A percentile compares a stretch with the other conserved stretches of the same genome.
These are phyloP conservation scores for Tetragnatha versicolor DNA, from an alignment of 1,140 invertebrate genomes.

Conservation along the genomic window DNA sequence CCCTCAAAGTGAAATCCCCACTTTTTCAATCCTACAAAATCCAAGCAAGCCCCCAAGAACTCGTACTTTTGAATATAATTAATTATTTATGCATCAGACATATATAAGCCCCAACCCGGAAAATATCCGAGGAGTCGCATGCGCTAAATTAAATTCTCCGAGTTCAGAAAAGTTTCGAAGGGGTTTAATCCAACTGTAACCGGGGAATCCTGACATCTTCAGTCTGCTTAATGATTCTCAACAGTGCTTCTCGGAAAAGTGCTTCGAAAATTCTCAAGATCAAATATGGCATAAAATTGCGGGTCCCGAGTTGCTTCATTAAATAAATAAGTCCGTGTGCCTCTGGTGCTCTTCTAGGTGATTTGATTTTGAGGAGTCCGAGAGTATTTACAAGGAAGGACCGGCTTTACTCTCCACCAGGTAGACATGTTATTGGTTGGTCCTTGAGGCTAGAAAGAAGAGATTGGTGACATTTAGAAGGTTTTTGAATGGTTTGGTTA, in stretches of 20 bases:
- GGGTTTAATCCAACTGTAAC: constrained; percentile 10
- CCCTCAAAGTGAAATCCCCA: too few species aligned
- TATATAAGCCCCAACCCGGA: too few species aligned
- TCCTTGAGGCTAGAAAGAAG: too few species aligned
- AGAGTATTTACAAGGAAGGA: not conserved
- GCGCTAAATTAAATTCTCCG: constrained; percentile 8
- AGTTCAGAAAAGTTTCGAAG: constrained; percentile 15
- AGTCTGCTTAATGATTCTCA: constrained; percentile 25
- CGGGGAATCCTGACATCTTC: not conserved
- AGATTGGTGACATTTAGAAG: too few species aligned
- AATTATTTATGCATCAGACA: constrained; percentile 11
- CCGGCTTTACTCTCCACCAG: too few species aligned
- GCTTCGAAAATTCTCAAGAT: constrained; percentile 23
- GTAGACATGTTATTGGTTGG: too few species aligned
- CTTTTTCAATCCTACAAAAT: too few species aligned
- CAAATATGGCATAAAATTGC: constrained; percentile 37
- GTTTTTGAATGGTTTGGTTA: too few species aligned
- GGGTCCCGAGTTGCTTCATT: constrained; percentile 7
- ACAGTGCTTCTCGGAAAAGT: not conserved
- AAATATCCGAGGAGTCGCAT: not conserved
- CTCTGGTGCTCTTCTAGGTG: not conserved
- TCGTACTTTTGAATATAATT: not conserved
- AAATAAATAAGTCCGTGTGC: constrained; percentile 21
- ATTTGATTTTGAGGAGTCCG: constrained; percentile 19
- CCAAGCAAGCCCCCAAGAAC: too few species aligned